These are phyloP conservation scores for Campaea margaritaria DNA, from an alignment of 2,888 invertebrate species.

Conservation along the genomic window DNA sequence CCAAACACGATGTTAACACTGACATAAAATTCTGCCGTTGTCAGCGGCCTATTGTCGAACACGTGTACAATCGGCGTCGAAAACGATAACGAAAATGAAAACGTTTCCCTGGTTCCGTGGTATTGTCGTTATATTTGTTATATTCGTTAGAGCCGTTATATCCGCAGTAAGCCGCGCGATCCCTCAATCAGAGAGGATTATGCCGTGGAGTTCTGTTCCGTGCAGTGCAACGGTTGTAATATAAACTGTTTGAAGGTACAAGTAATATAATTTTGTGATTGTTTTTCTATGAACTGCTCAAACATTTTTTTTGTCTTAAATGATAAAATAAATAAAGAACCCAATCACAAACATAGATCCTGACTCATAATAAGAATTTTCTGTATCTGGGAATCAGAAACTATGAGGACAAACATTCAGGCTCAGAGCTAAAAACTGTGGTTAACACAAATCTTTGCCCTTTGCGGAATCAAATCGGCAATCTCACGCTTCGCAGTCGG, in stretches of 20 bases:
- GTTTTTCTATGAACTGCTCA: background rate
- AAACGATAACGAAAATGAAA: conserved; percentile 24
- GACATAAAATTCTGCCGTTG: too few species aligned
- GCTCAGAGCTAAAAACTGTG: too few species aligned
- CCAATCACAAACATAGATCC: too few species aligned
- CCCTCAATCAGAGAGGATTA: conserved; percentile 61
- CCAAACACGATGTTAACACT: background rate
- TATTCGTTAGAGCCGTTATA: conserved; percentile 32
- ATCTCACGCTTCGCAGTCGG: too few species aligned
- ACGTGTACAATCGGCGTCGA: conserved; percentile 12
- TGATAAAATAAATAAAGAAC: too few species aligned
- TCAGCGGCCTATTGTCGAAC: conserved; percentile 4
- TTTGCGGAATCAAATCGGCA: too few species aligned
- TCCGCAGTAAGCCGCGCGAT: conserved; percentile 52
- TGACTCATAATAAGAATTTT: too few species aligned
- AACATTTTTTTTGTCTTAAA: too few species aligned
- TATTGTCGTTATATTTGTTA: conserved; percentile 4
- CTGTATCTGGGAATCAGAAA: too few species aligned
- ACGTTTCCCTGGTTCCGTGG: conserved; percentile 8
- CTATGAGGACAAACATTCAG: too few species aligned
- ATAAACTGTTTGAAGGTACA: background rate
- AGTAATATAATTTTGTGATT: conserved; percentile 16
- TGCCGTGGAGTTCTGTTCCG: conserved; percentile 29
- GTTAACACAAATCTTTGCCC: too few species aligned
- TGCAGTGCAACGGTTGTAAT: conserved; percentile 17